Evolutionary conservation across 2,113 vertebrate species (phyloP).

Genomic region (Clinocottus analis): DNA sequence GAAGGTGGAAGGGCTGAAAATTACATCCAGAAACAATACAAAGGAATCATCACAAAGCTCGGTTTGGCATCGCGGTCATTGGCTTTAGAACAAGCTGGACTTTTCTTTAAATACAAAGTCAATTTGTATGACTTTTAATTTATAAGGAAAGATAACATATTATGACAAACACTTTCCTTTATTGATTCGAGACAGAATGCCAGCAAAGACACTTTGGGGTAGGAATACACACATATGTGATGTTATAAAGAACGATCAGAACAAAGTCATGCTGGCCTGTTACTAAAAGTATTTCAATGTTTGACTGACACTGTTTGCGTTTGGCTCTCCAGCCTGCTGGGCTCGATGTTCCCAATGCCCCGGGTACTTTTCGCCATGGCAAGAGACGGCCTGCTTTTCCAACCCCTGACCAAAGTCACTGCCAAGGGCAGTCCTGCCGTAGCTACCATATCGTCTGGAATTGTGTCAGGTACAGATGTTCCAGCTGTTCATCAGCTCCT

Average conservation of each 20-base stretch:
- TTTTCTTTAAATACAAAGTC: neutral
- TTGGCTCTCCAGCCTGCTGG: constrained; percentile 84
- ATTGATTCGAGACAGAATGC: too few relatives aligned
- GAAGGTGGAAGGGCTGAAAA: too few relatives aligned
- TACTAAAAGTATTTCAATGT: neutral
- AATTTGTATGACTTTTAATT: neutral
- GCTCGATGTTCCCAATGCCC: constrained; percentile 92
- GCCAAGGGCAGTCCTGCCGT: constrained; percentile 84
- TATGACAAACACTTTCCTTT: too few relatives aligned
- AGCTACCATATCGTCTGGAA: constrained; percentile 85
- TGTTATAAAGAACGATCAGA: neutral
- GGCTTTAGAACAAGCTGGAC: neutral
- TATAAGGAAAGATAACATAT: neutral
- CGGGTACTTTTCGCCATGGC: constrained; percentile 93
- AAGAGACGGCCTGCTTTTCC: constrained; percentile 88
- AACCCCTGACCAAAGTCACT: constrained; percentile 83
- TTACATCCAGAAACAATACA: too few relatives aligned
- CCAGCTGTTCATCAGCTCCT: neutral
- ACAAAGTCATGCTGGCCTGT: neutral
- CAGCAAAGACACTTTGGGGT: neutral
- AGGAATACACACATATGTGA: neutral
- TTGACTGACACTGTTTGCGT: neutral
- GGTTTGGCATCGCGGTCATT: neutral
- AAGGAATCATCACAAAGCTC: neutral
- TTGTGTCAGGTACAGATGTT: constrained; percentile 83